Base-by-base conservation (phyloP, 1,140 invertebrate species). In the Drosophila tani region DNA sequence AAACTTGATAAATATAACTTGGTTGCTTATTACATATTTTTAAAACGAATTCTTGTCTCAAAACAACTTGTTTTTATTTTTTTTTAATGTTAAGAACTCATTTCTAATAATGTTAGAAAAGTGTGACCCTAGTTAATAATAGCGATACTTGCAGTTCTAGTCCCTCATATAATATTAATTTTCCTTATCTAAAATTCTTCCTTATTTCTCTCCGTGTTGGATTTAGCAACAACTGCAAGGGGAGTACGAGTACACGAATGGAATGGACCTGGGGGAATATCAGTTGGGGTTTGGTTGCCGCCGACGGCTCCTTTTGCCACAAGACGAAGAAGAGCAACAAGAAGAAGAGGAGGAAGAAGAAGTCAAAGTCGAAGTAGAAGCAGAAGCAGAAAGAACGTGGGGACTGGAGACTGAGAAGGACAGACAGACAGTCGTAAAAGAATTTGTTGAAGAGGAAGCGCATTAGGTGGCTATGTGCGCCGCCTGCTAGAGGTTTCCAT, bases 361-460 rank as follows among this genome's bases (percentile, higher is more conserved):
- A 14, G 29, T 35, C 9, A 11, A 53, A 53, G 50, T 53, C 35
- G 14, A 40, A 40, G 35, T 24, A 19, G 19, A 40, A 56, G 53
- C 41, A 21, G 21, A 50, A 60, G 29, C 51, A 15, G 50, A 29
- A 49, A 45, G 29, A 59, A 29, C 29, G 32, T 40, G 60, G 43
- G 47, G 21, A 45, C 49, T 41, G 38, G 50, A 45, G 45, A 24
- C 51, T 47, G 63, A 49, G 45, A 57, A 45, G 32, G 59, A 62
- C 58, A 60, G 57, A 86, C 79, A 85, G 71, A 81, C 74, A 90
- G 85, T 69, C 59, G 85, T 75, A 73, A 85, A 82, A 88, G 85
- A 85, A 85, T 81, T 79, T 81, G 75, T 81, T 76, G 85, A 82
- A 91, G 85, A 90, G 85, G 85, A 90, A 90, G 81, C 85, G 81